Percentiles rank a stretch among this genome's conserved stretches.
Evolutionary conservation across 2,888 invertebrate genomes (phyloP).

Genomic region (Podabrus alpinus): DNA sequence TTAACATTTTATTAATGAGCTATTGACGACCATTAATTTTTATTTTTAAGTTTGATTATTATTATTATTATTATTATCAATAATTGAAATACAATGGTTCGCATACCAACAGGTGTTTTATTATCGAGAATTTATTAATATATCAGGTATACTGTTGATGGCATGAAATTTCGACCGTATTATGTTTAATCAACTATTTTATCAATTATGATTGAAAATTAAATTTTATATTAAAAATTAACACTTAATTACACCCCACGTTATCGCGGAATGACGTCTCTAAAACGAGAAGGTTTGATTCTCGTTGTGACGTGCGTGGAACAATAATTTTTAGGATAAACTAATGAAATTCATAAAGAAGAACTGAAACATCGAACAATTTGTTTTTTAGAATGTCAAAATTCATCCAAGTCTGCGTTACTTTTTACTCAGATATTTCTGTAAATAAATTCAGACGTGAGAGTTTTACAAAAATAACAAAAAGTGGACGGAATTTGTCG

Average conservation of each 20-base stretch:
- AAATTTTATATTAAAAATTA: neutral
- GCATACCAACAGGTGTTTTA: neutral
- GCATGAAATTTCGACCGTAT: neutral
- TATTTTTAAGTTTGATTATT: neutral
- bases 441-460: constrained; percentile 38
- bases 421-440: constrained; percentile 37
- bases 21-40: neutral
- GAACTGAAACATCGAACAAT: constrained; percentile 8
- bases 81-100: neutral
- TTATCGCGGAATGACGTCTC: neutral
- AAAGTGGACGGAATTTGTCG: constrained; percentile 38
- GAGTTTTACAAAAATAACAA: constrained; percentile 37
- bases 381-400: constrained; percentile 29
- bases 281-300: neutral
- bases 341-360: neutral
- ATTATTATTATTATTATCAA: neutral
- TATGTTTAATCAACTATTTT: neutral
- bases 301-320: neutral
- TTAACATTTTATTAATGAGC: neutral
- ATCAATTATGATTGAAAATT: neutral
- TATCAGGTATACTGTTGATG: neutral
- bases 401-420: constrained; percentile 33
- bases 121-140: neutral
- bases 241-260: neutral
- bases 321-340: neutral